These are phyloP conservation scores for Rhinopomastus cyanomelas DNA, from an alignment of 2,113 vertebrate species.

Conservation along the genomic window DNA sequence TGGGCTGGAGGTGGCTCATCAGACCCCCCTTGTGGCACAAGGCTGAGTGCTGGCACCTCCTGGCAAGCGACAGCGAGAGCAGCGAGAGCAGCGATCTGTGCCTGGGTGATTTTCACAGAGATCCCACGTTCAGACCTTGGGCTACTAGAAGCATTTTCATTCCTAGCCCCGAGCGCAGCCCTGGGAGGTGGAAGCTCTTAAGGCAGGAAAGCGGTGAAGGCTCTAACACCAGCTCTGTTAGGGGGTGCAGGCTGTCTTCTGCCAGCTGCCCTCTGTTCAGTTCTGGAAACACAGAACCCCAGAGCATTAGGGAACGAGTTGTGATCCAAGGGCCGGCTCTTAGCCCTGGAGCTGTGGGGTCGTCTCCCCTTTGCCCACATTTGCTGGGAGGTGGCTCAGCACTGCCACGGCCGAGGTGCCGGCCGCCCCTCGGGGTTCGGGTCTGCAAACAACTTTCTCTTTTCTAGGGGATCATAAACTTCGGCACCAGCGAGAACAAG, in stretches of 20 bases:
- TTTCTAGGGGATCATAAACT: constrained; percentile 88
- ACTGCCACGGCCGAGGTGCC: no score
- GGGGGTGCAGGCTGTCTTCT: not conserved
- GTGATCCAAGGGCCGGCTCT: not conserved
- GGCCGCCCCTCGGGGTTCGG: not conserved
- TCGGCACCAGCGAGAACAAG: constrained; percentile 92
- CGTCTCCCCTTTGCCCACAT: not conserved
- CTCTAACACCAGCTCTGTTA: not conserved
- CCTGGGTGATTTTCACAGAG: not conserved
- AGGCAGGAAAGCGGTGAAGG: not conserved
- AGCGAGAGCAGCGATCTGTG: not conserved
- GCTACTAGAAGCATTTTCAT: not conserved
- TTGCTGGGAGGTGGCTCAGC: no score
- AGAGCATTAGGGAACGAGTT: no score
- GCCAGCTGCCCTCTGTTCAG: not conserved
- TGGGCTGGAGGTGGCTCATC: not conserved
- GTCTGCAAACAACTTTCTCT: not conserved
- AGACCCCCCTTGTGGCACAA: constrained; percentile 39
- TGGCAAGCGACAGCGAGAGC: not conserved
- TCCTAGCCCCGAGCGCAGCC: not conserved
- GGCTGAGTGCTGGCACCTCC: not conserved
- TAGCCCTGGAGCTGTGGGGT: not conserved
- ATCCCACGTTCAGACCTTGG: not conserved
- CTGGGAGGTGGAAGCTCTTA: not conserved
- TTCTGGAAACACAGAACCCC: not conserved